Percentiles rank a stretch among this genome's conserved stretches.
phyloP scores from a whole-genome alignment of 1,140 invertebrate species.

The Archivesica marissinica region DNA sequence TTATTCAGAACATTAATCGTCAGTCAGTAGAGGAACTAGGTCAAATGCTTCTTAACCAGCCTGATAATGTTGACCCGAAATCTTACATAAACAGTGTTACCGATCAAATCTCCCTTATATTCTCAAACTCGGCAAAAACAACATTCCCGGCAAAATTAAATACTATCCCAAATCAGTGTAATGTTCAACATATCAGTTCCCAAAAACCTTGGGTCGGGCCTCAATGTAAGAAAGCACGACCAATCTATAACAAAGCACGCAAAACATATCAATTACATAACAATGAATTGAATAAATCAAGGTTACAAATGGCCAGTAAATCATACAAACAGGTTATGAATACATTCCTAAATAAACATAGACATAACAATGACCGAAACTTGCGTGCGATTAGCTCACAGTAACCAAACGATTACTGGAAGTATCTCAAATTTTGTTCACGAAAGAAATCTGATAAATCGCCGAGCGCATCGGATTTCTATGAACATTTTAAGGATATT shows the following conservation, averaged over 20 bases:
- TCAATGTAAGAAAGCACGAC: background rate
- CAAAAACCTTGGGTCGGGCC: background rate
- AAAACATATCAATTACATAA: conserved; percentile 3
- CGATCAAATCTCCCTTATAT: background rate
- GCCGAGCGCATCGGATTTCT: background rate
- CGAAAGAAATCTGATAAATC: background rate
- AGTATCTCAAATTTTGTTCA: background rate
- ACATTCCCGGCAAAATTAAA: background rate
- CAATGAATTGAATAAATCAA: background rate
- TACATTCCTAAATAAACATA: background rate
- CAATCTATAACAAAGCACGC: background rate
- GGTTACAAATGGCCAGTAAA: background rate
- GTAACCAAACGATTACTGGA: background rate
- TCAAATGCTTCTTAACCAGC: background rate
- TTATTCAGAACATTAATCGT: background rate
- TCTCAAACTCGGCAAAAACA: background rate
- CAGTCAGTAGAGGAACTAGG: background rate
- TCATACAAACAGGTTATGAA: background rate
- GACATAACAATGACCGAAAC: background rate
- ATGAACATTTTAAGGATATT: background rate
- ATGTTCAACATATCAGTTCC: background rate
- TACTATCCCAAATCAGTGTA: background rate
- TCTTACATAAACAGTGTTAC: background rate
- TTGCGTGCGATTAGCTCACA: background rate
- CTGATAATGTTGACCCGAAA: background rate